Evolutionary conservation across 2,113 vertebrate genomes (phyloP).

Genomic region (Crotalus horridus): DNA sequence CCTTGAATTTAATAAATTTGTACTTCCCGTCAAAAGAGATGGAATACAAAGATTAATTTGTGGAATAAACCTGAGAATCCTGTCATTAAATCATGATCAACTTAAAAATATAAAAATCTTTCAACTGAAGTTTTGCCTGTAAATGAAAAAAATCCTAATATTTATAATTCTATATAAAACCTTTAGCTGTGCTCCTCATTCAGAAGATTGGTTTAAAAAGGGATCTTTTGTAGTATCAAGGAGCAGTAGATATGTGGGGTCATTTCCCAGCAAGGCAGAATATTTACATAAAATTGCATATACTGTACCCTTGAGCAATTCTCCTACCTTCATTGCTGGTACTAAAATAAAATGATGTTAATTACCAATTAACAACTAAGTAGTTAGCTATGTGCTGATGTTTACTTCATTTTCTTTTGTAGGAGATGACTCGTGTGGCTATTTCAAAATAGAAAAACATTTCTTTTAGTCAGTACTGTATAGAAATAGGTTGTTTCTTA

Average conservation of each 20-base stretch:
- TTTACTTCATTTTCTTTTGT: not conserved
- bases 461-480: not conserved
- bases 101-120: conserved; percentile 9
- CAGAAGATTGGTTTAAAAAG: conserved; percentile 39
- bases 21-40: not conserved
- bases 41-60: conserved; percentile 3
- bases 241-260: not conserved
- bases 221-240: conserved; percentile 2
- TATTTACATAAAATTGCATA: not conserved
- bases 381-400: not conserved
- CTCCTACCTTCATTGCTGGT: not conserved
- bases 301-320: not conserved
- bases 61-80: conserved; percentile 6
- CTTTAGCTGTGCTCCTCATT: conserved; percentile 20
- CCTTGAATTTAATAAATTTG: not conserved
- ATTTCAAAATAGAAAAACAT: not conserved
- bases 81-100: conserved; percentile 16
- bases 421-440: not conserved
- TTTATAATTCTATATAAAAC: conserved; percentile 38
- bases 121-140: conserved; percentile 5
- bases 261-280: not conserved
- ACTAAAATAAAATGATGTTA: not conserved
- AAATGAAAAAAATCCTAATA: conserved; percentile 35
- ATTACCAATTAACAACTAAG: conserved; percentile 7
- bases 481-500: not conserved